Evolutionary conservation across 92 coral and sea anemone genomes (phyloP), one percentile per base, ranked within the genome.

Genomic region (Scolanthus callimorphus): DNA sequence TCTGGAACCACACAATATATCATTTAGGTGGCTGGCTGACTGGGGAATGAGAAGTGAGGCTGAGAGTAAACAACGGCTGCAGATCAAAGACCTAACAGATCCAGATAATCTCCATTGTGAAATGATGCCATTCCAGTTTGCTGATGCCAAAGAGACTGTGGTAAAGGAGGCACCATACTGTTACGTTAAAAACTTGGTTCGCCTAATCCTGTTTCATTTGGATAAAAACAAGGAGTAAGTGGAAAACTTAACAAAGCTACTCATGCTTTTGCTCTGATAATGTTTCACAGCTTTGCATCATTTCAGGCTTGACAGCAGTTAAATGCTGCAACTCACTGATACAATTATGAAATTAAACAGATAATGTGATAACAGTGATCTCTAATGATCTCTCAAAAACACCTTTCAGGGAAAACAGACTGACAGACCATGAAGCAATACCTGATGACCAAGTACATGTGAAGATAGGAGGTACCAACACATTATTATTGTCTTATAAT

Each of bases 201-300:
- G 24, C 9, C 47, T 60, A 9, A 21, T 58, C 49, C 38, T 38
- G 41, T 34, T 58, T 21, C 46, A 58, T 23, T 34, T 58, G 63
- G 63, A 58, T 58, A 50, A 48, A 34, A 58, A 58, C 29, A 58
- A 34, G 43, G 63, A 58, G 63, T 58, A 58, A 30, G 63, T 59
- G 24, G 2, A 10, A 6, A 24, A 31, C 27, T 59, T 12, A 20
- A n/a, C n/a, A n/a, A n/a, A n/a, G n/a, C n/a, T n/a, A n/a, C n/a
- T 21, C 20, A 55, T 8, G 26, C 20, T 30, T 10, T 30, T 10
- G 21, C 30, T 1, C 37, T 29, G 28, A 1, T 53, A 3, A 53
- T 2, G 27, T 52, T 3, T 8, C 30, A 17, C n/a, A n/a, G n/a
- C n/a, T n/a, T n/a, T n/a, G n/a, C n/a, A n/a, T n/a, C n/a, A n/a